Conservation (phyloP, 2,797 vertebrate species). For the Tapirus indicus region DNA sequence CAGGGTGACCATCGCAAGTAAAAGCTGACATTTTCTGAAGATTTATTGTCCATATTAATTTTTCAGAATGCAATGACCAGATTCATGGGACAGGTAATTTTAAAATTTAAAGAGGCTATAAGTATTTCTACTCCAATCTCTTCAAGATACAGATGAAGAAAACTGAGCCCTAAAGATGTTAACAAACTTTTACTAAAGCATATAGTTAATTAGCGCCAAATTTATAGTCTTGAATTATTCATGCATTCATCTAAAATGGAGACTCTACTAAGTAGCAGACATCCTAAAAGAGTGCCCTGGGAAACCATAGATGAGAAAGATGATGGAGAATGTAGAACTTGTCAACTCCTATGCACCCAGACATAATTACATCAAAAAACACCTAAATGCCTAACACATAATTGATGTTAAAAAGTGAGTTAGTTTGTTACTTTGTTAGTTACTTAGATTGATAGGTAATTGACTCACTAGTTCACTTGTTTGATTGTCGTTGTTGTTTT, state of each 20-base stretch:
- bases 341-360: not conserved
- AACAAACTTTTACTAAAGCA: not conserved
- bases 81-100: not conserved
- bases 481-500: not conserved
- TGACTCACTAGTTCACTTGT: not conserved
- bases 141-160: not conserved
- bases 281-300: not conserved
- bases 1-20: not conserved
- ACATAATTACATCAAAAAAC: not conserved
- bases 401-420: not conserved
- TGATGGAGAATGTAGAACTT: not conserved
- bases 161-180: not conserved
- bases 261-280: not conserved
- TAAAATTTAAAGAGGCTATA: not conserved
- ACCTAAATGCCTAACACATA: not conserved
- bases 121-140: not conserved
- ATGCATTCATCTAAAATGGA: not conserved
- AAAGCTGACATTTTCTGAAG: conserved; percentile 5
- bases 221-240: not conserved
- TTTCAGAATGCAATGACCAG: not conserved
- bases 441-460: not conserved
- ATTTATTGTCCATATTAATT: not conserved
- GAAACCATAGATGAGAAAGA: not conserved
- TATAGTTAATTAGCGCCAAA: not conserved
- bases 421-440: not conserved